phyloP scores from a whole-genome alignment of 2,797 vertebrate species.

The Chrysocyon brachyurus region DNA sequence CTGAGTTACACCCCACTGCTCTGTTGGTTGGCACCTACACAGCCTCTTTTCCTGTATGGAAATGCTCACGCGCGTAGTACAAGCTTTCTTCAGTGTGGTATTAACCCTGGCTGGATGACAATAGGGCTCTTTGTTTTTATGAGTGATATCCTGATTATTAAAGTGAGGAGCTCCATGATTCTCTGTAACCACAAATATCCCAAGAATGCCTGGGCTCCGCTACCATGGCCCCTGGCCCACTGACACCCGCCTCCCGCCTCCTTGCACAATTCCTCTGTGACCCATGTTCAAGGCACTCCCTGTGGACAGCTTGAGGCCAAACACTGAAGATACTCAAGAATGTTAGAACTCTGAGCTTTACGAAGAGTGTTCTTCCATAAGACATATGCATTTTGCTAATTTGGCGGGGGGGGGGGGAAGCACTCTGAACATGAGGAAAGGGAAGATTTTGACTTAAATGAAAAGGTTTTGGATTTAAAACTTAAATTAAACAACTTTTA shows the following conservation, averaged over 20 bases:
- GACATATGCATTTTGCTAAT: not conserved
- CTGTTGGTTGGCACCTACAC: slow-evolving; percentile 60
- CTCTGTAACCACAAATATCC: slow-evolving; percentile 85
- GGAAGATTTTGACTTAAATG: not conserved
- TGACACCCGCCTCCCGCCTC: slow-evolving; percentile 74
- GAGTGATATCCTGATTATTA: slow-evolving; percentile 78
- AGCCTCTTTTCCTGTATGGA: slow-evolving; percentile 56
- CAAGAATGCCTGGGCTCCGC: slow-evolving; percentile 85
- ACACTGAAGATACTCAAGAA: not conserved
- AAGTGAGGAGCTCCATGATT: slow-evolving; percentile 79
- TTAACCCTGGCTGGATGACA: not conserved
- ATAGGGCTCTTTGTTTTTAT: slow-evolving; percentile 37
- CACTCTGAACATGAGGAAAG: not conserved
- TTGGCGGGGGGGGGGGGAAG: no score
- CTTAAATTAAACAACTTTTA: not conserved
- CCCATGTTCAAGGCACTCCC: not conserved
- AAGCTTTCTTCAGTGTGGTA: not conserved
- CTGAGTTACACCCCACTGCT: not conserved
- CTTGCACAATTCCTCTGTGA: slow-evolving; percentile 43
- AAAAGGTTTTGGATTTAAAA: not conserved
- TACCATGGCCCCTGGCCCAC: slow-evolving; percentile 61
- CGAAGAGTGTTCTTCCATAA: not conserved
- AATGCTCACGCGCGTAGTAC: not conserved
- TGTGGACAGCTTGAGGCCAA: not conserved
- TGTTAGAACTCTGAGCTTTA: not conserved